phyloP scores from a whole-genome alignment of 1,140 invertebrate species.

The Rhyacophila brunnea region DNA sequence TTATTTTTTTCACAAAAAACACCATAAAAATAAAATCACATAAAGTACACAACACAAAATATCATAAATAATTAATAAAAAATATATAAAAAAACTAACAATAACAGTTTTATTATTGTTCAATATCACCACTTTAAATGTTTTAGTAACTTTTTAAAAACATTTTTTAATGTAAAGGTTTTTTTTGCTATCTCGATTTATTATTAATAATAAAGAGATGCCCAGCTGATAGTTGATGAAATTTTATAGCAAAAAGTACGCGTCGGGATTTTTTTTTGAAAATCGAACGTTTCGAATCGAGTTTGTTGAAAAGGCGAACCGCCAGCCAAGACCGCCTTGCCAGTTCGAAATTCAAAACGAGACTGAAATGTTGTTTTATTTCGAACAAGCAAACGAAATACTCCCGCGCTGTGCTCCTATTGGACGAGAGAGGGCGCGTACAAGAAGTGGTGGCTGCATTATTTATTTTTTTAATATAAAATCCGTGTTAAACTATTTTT shows the following conservation, averaged over 20 bases:
- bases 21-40: slow-evolving; percentile 4
- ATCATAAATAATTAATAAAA: slow-evolving; percentile 2
- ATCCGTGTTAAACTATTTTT: too few relatives aligned
- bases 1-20: slow-evolving; percentile 8
- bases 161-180: background rate
- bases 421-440: too few relatives aligned
- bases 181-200: too few relatives aligned
- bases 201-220: too few relatives aligned
- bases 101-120: background rate
- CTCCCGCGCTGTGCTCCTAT: too few relatives aligned
- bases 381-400: too few relatives aligned
- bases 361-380: slow-evolving; percentile 1
- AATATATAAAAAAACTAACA: background rate
- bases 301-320: background rate
- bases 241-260: background rate
- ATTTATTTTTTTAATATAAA: too few relatives aligned
- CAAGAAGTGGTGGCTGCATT: too few relatives aligned
- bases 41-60: slow-evolving; percentile 7
- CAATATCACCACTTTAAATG: background rate
- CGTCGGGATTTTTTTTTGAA: slow-evolving; percentile 3
- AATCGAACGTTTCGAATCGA: background rate
- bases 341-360: slow-evolving; percentile 13
- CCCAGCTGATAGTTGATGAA: background rate
- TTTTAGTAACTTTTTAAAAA: background rate
- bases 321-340: background rate